phyloP scores from a whole-genome alignment of 2,113 vertebrate genomes.

The Eolophus roseicapilla region DNA sequence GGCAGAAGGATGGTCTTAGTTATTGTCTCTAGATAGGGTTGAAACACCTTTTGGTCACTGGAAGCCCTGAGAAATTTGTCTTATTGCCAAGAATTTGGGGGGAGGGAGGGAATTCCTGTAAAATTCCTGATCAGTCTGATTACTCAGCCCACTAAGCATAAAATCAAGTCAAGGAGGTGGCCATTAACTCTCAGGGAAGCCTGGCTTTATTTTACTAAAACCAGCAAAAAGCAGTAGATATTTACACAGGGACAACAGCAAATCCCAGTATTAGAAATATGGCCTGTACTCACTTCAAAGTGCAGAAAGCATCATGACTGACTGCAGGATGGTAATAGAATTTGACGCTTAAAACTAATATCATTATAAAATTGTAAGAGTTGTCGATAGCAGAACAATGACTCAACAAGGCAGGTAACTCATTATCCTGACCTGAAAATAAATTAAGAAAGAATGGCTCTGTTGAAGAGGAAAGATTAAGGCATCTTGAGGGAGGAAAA shows the following conservation, averaged over 20 bases:
- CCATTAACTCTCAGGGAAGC: background rate
- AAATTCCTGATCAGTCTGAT: conserved; percentile 29
- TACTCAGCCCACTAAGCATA: conserved; percentile 37
- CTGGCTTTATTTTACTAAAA: conserved; percentile 3
- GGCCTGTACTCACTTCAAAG: background rate
- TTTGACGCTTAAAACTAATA: conserved; percentile 15
- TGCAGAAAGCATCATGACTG: background rate
- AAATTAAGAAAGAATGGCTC: background rate
- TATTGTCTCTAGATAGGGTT: background rate
- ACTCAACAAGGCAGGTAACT: conserved; percentile 33
- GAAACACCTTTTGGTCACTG: background rate
- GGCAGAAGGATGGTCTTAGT: background rate
- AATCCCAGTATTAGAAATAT: background rate
- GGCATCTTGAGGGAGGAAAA: background rate
- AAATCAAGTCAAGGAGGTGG: conserved; percentile 22
- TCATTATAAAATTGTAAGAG: conserved; percentile 1
- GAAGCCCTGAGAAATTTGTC: background rate
- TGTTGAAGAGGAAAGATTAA: background rate
- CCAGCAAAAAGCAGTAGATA: background rate
- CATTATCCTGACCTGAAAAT: conserved; percentile 41
- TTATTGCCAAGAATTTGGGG: background rate
- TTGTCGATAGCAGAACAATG: conserved; percentile 25
- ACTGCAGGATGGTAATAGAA: background rate
- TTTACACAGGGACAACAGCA: background rate
- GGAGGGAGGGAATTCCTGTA: background rate